Evolutionary conservation across 30 jellyfish, hydroid and myxozoan genomes (phyloP).

Genomic region (Pseudorhiza aurosa): DNA sequence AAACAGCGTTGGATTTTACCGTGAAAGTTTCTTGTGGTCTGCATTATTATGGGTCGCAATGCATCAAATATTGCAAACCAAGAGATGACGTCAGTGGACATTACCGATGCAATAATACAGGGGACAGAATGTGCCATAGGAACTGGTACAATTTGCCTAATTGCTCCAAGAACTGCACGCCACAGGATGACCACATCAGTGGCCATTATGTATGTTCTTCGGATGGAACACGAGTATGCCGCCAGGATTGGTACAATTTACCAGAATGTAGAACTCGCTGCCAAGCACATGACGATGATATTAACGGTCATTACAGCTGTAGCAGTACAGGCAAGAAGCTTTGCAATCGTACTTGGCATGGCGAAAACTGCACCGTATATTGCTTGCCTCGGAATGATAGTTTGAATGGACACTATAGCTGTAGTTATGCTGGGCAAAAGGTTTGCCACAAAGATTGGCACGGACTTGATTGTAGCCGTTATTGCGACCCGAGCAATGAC

Average conservation of each 20-base stretch:
- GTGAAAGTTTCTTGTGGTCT: slow-evolving; percentile 17
- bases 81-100: slow-evolving; percentile 52
- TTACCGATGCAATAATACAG: slow-evolving; percentile 35
- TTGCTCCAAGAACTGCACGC: slow-evolving; percentile 49
- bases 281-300: slow-evolving; percentile 20
- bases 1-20: slow-evolving; percentile 21
- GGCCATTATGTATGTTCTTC: slow-evolving; percentile 50
- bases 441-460: slow-evolving; percentile 62
- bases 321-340: slow-evolving; percentile 15
- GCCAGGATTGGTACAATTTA: slow-evolving; percentile 19
- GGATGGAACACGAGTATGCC: slow-evolving; percentile 42
- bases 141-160: slow-evolving; percentile 43
- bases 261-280: slow-evolving; percentile 42
- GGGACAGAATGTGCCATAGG: slow-evolving; percentile 24
- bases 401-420: slow-evolving; percentile 50
- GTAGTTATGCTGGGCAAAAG: slow-evolving; percentile 50
- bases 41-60: slow-evolving; percentile 55
- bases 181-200: slow-evolving; percentile 7
- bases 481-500: slow-evolving; percentile 38
- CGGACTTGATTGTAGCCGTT: slow-evolving; percentile 34
- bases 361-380: slow-evolving; percentile 30
- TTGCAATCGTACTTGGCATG: slow-evolving; percentile 56
- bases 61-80: slow-evolving; percentile 22
- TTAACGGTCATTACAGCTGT: slow-evolving; percentile 52
- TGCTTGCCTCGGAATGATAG: slow-evolving; percentile 40